Base-by-base conservation (phyloP, 1,140 invertebrate genomes). In the Diprion similis region DNA sequence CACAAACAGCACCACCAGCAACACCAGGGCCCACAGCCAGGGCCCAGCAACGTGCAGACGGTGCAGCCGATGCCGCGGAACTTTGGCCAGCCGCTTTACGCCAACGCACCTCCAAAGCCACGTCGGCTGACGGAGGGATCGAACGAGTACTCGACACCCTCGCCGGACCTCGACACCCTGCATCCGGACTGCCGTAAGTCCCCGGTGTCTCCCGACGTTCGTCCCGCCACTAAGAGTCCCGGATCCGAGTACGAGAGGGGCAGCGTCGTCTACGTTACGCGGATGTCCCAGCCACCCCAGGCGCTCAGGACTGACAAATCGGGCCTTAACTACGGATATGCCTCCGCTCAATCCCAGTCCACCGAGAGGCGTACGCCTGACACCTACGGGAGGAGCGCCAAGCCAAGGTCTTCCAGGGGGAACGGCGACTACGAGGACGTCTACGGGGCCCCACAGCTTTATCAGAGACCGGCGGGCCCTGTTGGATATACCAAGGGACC, bases 71-170 rank as follows among this genome's bases (percentile, higher is more conserved):
- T 79, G 74, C 78, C 79, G 0, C 74, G 81, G 13, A 85, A 85
- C 64, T 84, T 82, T 66, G 86, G 85, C 24, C 93, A 94, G 78
- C 95, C 95, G 0, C 89, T 96, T 2, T 97, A 97, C 83, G 95
- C 94, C 8, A 97, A 97, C 88, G 95, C 95, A 3, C 95, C 95
- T 8, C 95, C 95, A 1, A 97, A 97, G 84, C 95, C 95, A 1
- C 89, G 94, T 83, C 89, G 95, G 51, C 77, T 91, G n/a, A 83
- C 80, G 8, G 89, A 87, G 74, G 87, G 89, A 17, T 91, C 92
- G 4, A 92, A 91, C 59, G 94, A 95, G 75, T 94, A 93, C 78
- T 92, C 91, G 59, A 93, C 93, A 0, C 92, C 93, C 0, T 93
- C 93, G 74, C 81, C 83, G 2, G 84, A 88, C 51, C 11, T 17